These are phyloP conservation scores for Coecobrya sp. DNA, from an alignment of 2,888 invertebrate genomes.

Conservation along the genomic window DNA sequence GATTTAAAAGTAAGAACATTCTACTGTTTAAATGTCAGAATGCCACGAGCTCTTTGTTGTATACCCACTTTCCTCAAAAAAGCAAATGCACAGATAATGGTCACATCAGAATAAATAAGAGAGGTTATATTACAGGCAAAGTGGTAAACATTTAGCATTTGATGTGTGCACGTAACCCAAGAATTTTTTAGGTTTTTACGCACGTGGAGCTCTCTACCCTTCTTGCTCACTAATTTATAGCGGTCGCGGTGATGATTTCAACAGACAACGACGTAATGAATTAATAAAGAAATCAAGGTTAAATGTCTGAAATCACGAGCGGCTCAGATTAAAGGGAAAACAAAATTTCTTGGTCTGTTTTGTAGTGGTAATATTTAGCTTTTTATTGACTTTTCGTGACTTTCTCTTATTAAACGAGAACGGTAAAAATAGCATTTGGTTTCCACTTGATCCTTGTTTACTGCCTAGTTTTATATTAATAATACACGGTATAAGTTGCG, in stretches of 20 bases:
- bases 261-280: background rate
- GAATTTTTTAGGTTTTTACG: background rate
- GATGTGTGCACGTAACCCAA: background rate
- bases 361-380: background rate
- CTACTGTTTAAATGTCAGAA: background rate
- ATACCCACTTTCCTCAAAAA: background rate
- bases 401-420: background rate
- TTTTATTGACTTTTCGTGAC: background rate
- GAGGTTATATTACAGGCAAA: background rate
- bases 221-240: background rate
- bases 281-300: constrained; percentile 5
- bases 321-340: background rate
- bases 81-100: background rate
- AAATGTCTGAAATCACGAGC: background rate
- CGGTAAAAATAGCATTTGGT: background rate
- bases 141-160: background rate
- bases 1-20: background rate
- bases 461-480: background rate
- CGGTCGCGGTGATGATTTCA: background rate
- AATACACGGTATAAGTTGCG: background rate
- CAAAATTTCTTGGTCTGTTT: background rate
- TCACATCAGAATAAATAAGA: background rate
- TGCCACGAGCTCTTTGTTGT: background rate
- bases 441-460: background rate
- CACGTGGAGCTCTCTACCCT: background rate